Base-by-base conservation (phyloP, 1,140 invertebrate genomes). In the Neocloeon triangulifer region DNA sequence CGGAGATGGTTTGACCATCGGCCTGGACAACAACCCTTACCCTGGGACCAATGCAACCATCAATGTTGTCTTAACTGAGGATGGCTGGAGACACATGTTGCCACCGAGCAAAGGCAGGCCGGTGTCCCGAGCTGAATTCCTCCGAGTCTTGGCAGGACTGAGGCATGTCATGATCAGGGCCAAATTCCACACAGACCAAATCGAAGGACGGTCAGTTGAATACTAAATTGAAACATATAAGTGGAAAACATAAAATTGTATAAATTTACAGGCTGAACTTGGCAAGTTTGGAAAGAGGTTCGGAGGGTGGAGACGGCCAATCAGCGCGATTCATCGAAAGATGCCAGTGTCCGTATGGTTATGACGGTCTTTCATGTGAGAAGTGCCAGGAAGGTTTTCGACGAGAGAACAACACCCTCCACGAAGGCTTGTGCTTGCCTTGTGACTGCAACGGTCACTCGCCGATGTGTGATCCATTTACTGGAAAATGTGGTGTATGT, bases 121-220 rank as follows among this genome's bases (percentile, higher is more conserved):
- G 5, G 78, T 80, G 3, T 66, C 68, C 1, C 61, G 82, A 36
- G 49, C 56, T 5, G 71, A 94, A 43, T 74, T 97, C 44, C 69
- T 97, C 48, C 66, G 70, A 16, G 66, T 89, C 1, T 51, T 97
- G n/a, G 60, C 70, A 4, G 65, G 84, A 40, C 44, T 98, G 1
- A 69, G 74, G 36, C 56, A 73, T 18, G 44, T 97, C 10, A 60
- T 96, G 41, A 63, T 97, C 16, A 62, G 88, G 32, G 86, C 85
- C 0, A 81, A 84, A 33, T 97, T 77, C 52, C 85, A 95, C 49
- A 81, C 79, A 1, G 85, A 91, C 48, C 91, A 98, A 56, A 73
- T 84, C 35, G 84, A 92, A 56, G 79, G 74, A 22, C 66, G 59
- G 68, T 71, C 41, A 45, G 52, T 25, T 32, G 18, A 0, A 14